Conservation (phyloP, 92 coral and sea anemone genomes). For the Porites rus region DNA sequence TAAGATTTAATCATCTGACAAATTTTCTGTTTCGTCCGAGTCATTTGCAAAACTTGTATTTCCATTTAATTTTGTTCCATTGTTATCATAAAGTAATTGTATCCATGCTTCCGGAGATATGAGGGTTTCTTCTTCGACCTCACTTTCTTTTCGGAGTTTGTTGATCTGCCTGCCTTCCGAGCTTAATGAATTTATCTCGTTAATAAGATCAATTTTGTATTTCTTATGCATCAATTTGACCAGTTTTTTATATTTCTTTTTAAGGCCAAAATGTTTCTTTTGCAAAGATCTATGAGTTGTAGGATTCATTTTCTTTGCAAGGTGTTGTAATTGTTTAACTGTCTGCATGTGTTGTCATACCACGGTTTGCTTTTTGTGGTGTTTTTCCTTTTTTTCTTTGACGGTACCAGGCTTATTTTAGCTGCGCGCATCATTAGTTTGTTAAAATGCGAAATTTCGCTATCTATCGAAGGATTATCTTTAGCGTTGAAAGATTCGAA, state of each 20-base stretch:
- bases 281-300: background rate
- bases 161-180: background rate
- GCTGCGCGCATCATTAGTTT: background rate
- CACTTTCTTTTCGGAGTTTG: too few species aligned
- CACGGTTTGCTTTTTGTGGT: background rate
- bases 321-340: background rate
- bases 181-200: background rate
- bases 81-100: background rate
- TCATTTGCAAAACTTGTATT: background rate
- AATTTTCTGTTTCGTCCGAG: too few species aligned
- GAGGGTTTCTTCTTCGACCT: background rate
- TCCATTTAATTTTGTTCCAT: background rate
- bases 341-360: background rate
- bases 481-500: background rate
- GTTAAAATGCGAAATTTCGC: background rate
- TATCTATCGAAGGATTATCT: background rate
- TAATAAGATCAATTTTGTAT: background rate
- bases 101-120: too few species aligned
- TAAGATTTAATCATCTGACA: too few species aligned
- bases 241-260: background rate
- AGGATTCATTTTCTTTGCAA: background rate
- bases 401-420: background rate
- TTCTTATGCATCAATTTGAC: background rate
- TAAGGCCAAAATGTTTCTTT: background rate
- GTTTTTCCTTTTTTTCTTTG: background rate